Base-by-base conservation (phyloP, 2,888 invertebrate genomes). In the Proisotoma minuta region DNA sequence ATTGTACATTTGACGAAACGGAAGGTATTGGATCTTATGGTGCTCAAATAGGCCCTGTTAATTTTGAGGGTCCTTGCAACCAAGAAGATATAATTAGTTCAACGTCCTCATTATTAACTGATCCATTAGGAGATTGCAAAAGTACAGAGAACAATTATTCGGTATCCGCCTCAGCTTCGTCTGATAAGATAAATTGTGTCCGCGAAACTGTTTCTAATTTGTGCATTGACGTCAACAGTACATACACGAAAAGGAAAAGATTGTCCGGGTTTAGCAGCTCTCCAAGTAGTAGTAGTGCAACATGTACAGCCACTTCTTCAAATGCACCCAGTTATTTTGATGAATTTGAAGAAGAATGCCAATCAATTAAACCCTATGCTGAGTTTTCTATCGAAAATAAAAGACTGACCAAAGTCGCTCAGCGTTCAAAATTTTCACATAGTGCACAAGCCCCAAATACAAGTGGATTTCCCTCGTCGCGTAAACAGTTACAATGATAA, bases 171-270 rank as follows among this genome's bases (percentile, higher is more conserved):
- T 27, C 51, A n/a, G 4, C 27, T 26, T 50, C 50, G 5, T 24
- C 51, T 24, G 26, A 24, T 4, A 51, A 51, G 28, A n/a, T 51
- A 12, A 51, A 51, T 51, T 27, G 51, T 27, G 51, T 51, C 28
- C 51, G 51, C 15, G 51, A 51, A 27, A 27, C 24, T 51, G 51
- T 51, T 22, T 51, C 51, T 4, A 51, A 51, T n/a, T 27, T 51
- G 18, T n/a, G 27, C 20, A 51, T 51, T 43, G 43, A 43, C 43
- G 43, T 12, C 18, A 43, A 43, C 18, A 34, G 15, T 34, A 5
- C 18, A 12, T n/a, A n/a, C n/a, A n/a, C n/a, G n/a, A n/a, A n/a
- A n/a, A 43, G 43, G 20, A 43, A 43, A n/a, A 5, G 43, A 12
- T 4, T 43, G 15, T 5, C 43, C 5, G 18, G 18, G 4, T n/a